Percentiles rank a stretch among this genome's conserved stretches.
These are phyloP conservation scores for Melospiza georgiana DNA, from an alignment of 2,113 vertebrate species.

Conservation along the genomic window DNA sequence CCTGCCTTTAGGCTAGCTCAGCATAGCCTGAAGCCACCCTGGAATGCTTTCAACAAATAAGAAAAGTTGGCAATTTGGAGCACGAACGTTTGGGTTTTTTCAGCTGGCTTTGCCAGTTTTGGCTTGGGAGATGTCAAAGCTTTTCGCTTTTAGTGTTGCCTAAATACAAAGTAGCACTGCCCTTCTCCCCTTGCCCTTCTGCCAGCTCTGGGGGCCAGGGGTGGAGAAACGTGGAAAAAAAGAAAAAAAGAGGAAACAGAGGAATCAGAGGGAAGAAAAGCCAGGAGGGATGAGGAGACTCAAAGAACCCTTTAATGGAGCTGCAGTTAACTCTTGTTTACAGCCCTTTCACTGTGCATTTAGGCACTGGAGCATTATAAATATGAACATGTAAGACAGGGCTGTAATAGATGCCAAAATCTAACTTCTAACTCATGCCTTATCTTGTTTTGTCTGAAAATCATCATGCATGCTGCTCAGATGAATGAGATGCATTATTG, in stretches of 20 bases:
- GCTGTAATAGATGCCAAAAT: not conserved
- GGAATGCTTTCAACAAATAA: not conserved
- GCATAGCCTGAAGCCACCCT: not conserved
- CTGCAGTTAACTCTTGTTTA: not conserved
- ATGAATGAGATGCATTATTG: not conserved
- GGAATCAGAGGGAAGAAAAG: not conserved
- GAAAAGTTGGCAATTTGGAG: not conserved
- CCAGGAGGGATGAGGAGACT: not conserved
- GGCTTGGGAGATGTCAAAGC: not conserved
- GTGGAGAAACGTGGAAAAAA: fast-evolving
- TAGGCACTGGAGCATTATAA: not conserved
- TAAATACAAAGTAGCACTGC: not conserved
- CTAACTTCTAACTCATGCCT: not conserved
- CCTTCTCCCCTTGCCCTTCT: not conserved
- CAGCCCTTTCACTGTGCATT: not conserved
- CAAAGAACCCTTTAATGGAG: not conserved
- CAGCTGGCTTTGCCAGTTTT: not conserved
- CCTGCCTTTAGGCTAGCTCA: not conserved
- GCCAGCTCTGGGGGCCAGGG: not conserved
- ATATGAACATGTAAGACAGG: not conserved
- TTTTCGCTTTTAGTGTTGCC: not conserved
- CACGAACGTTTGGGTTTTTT: not conserved
- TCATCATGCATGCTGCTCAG: not conserved
- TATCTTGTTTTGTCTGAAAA: not conserved
- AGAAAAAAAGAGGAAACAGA: not conserved